These are phyloP conservation scores for Platichthys flesus DNA, from an alignment of 2,113 vertebrate species.

Conservation along the genomic window DNA sequence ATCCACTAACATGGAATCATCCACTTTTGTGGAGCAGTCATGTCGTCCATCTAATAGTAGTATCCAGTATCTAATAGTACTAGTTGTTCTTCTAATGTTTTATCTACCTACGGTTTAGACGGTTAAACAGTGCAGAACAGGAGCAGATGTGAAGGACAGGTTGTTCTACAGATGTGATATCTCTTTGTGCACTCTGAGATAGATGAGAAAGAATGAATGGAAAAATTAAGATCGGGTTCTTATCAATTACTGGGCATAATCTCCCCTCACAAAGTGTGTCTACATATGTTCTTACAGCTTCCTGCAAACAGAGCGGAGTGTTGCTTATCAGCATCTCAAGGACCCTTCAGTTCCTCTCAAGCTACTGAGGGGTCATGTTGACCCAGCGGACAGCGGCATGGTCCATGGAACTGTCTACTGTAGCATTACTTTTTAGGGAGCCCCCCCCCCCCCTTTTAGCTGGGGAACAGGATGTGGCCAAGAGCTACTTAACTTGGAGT, in stretches of 20 bases:
- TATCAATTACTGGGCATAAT: constrained; percentile 19
- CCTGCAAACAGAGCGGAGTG: constrained; percentile 16
- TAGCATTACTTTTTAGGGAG: constrained; percentile 22
- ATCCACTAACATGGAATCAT: no score
- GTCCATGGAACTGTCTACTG: constrained; percentile 15
- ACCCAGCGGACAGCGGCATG: background rate
- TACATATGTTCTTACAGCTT: constrained; percentile 22
- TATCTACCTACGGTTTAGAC: no score
- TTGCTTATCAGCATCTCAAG: constrained; percentile 28
- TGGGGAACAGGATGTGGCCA: constrained; percentile 51
- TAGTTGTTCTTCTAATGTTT: no score
- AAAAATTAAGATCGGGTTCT: constrained; percentile 23
- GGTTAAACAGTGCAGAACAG: background rate
- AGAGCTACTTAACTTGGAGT: constrained; percentile 15
- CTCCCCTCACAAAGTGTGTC: constrained; percentile 10
- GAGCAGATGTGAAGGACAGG: background rate
- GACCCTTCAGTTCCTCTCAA: constrained; percentile 2
- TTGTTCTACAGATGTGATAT: background rate
- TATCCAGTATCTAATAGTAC: no score
- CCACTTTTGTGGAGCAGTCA: no score
- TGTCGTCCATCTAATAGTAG: no score
- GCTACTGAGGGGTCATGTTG: constrained; percentile 14
- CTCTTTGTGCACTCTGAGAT: constrained; percentile 13
- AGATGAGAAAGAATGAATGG: background rate
- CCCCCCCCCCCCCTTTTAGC: constrained; percentile 8